Percentiles rank a stretch among this genome's conserved stretches.
Evolutionary conservation across 2,113 vertebrate species (phyloP).

Genomic region (Meles meles): DNA sequence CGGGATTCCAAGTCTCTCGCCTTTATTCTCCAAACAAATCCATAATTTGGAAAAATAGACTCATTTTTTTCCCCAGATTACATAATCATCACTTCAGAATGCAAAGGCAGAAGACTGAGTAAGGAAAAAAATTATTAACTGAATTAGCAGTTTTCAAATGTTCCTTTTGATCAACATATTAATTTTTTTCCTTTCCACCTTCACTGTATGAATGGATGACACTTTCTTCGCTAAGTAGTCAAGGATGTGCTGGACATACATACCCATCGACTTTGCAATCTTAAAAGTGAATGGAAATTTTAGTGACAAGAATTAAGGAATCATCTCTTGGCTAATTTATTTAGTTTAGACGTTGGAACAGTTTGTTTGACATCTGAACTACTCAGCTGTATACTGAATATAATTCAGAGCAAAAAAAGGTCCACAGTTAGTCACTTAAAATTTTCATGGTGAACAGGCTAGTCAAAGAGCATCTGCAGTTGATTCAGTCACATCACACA

Average conservation of each 20-base stretch:
- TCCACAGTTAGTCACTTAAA: neutral
- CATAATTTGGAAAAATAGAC: neutral
- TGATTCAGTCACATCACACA: neutral
- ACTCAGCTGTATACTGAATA: neutral
- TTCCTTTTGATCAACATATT: neutral
- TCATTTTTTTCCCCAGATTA: neutral
- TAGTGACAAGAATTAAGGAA: conserved; percentile 7
- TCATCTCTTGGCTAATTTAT: neutral
- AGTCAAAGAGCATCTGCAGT: neutral
- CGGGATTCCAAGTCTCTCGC: neutral
- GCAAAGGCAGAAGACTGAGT: neutral
- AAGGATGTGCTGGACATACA: neutral
- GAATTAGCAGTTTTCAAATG: neutral
- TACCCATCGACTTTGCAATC: neutral
- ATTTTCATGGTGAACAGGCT: neutral
- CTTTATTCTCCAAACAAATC: neutral
- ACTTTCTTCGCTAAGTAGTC: neutral
- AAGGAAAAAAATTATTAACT: neutral
- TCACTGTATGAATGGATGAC: neutral
- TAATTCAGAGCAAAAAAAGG: neutral
- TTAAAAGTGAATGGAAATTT: neutral
- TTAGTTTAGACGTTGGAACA: neutral
- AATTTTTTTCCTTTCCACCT: neutral
- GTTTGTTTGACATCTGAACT: neutral
- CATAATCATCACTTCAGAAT: neutral